Conservation (phyloP, 1,140 invertebrate species). For the Steinernema feltiae region DNA sequence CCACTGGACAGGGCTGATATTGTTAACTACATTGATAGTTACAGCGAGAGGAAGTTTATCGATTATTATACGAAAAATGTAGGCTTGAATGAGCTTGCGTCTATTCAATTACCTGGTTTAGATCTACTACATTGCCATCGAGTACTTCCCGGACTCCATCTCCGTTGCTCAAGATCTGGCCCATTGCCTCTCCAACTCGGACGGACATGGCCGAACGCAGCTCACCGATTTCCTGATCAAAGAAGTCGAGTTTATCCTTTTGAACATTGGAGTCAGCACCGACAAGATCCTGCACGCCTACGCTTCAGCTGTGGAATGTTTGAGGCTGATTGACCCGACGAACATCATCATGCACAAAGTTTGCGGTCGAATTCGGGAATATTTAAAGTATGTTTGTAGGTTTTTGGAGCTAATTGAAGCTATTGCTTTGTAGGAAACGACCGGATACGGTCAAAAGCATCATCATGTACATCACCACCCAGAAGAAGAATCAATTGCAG, state of each 20-base stretch:
- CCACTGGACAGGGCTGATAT: too few species aligned
- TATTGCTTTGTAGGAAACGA: conserved; percentile 36
- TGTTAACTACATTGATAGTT: too few species aligned
- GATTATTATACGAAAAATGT: too few species aligned
- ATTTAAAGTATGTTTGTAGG: conserved; percentile 59
- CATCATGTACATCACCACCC: conserved; percentile 52
- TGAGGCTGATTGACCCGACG: conserved; percentile 81
- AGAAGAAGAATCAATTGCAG: conserved; percentile 44
- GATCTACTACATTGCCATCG: too few species aligned
- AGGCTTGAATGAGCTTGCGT: too few species aligned
- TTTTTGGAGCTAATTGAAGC: background rate
- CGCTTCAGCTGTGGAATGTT: conserved; percentile 82
- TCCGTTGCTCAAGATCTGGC: too few species aligned
- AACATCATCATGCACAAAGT: conserved; percentile 88
- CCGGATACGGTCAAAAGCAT: conserved; percentile 54
- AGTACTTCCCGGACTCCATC: too few species aligned
- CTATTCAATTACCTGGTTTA: too few species aligned
- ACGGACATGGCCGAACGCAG: background rate
- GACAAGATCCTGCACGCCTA: conserved; percentile 92
- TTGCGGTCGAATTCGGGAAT: conserved; percentile 78
- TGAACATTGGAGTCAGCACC: conserved; percentile 72
- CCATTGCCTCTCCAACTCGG: too few species aligned
- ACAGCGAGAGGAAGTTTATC: too few species aligned
- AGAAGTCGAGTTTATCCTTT: background rate
- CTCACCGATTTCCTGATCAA: background rate